Percentiles rank a stretch among this genome's conserved stretches.
These are phyloP conservation scores for Andrena flavipes DNA, from an alignment of 2,888 invertebrate genomes.

Conservation along the genomic window DNA sequence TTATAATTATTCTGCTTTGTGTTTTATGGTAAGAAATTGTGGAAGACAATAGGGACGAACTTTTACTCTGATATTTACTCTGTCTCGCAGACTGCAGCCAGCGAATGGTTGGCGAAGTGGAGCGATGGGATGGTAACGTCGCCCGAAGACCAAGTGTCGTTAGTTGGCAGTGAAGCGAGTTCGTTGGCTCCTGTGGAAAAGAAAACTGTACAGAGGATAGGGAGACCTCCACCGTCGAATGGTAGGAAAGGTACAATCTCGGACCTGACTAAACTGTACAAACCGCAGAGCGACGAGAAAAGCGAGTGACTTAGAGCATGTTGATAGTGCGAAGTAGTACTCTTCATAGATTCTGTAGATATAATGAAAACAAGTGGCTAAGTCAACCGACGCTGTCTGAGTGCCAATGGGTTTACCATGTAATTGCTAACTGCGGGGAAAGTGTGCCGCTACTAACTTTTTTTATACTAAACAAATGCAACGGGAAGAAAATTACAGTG, in stretches of 20 bases:
- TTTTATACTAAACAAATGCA: too few relatives aligned
- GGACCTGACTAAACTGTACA: slow-evolving; percentile 48
- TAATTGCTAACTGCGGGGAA: slow-evolving; percentile 10
- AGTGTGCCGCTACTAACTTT: slow-evolving; percentile 10
- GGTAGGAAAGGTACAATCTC: slow-evolving; percentile 15
- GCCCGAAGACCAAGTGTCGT: slow-evolving; percentile 34
- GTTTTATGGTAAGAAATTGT: background rate
- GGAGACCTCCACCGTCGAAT: background rate
- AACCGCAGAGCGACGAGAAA: slow-evolving; percentile 1
- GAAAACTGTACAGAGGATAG: slow-evolving; percentile 31
- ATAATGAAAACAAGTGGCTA: background rate
- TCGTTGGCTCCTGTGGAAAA: background rate
- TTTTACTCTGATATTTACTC: background rate
- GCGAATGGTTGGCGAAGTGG: slow-evolving; percentile 77
- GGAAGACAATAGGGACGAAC: background rate
- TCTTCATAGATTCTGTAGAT: background rate
- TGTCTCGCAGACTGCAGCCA: slow-evolving; percentile 57
- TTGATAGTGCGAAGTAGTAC: background rate
- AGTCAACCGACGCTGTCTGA: background rate
- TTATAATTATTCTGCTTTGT: background rate
- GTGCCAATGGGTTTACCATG: slow-evolving; percentile 6
- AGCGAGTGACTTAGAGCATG: background rate
- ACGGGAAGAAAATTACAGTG: too few relatives aligned
- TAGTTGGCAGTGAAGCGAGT: background rate
- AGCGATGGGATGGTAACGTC: slow-evolving; percentile 65